Base-by-base conservation (phyloP, 2,113 vertebrate genomes). In the Sceloporus tristichus region DNA sequence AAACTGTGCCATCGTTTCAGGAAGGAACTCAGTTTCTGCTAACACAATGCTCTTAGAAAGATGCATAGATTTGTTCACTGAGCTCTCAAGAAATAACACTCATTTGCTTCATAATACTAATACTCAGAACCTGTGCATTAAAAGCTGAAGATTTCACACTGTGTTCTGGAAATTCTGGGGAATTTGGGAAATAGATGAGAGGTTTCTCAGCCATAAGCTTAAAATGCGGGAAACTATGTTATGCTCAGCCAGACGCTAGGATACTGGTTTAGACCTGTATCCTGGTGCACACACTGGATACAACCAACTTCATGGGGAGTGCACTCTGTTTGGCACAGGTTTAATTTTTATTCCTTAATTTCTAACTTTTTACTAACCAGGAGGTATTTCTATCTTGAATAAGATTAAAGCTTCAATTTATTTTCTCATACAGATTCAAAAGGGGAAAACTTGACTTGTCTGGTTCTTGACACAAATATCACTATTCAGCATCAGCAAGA, bases 21-120 rank as follows among this genome's bases (percentile, higher is more conserved):
- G 91, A 86, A 95, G 95, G 71, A 87, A 82, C 92, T 86, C 93
- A 96, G 89, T 87, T 92, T 94, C 92, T 87, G 94, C 91, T 93
- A 95, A 85, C 86, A 93, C 90, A 65, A 56, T 16, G 66, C 85
- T 96, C 93, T 94, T 95, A 93, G 84, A 94, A 95, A 94, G 93
- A 82, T 92, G 54, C 83, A 48, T 59, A 19, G 14, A 74, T 89
- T 95, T 88, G 85, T 93, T 56, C 86, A 4, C 89, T 92, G 89
- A 94, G 94, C 91, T 91, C 82, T 66, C 18, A 66, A 6, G 65
- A 66, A 79, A 91, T 85, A 85, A 88, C 90, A 87, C 86, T 21
- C 21, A 66, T 66, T 23, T 21, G 48, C 19, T 21, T 23, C 65
- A 66, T 66, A 18, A 66, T 66, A 18, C 21, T 23, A 66, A 23